Conservation (phyloP, 23 tunicate genomes). For the Halocynthia aurantium region DNA sequence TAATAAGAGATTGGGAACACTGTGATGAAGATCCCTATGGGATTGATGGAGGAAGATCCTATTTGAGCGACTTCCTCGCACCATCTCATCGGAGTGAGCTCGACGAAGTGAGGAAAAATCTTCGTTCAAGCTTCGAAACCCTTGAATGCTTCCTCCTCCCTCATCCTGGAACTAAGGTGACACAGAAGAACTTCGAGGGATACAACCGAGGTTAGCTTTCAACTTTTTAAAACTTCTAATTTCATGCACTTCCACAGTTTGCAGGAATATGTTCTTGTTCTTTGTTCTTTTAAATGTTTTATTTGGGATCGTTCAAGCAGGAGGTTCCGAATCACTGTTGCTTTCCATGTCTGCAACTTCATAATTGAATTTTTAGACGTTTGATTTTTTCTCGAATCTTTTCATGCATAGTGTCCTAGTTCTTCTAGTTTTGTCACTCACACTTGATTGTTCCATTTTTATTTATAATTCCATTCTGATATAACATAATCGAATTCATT, state of each 20-base stretch:
- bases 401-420: no score
- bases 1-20: slow-evolving; percentile 18
- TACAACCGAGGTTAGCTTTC: neutral
- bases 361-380: no score
- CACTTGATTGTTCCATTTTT: neutral
- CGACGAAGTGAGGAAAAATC: neutral
- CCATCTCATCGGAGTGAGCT: neutral
- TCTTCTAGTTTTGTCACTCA: no score
- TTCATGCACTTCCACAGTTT: no score
- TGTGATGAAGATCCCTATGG: neutral
- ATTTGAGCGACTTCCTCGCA: neutral
- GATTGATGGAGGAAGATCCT: neutral
- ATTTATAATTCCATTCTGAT: neutral
- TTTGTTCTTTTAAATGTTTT: no score
- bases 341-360: no score
- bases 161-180: neutral
- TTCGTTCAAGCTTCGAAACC: neutral
- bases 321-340: no score
- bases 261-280: no score
- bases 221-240: no score
- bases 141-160: neutral
- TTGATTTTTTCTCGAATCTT: no score
- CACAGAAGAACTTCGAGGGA: neutral
- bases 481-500: neutral
- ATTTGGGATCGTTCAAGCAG: no score